A percentile compares a stretch with the other conserved stretches of the same genome.
phyloP scores from a whole-genome alignment of 1,140 invertebrate species.

The Limonius californicus region DNA sequence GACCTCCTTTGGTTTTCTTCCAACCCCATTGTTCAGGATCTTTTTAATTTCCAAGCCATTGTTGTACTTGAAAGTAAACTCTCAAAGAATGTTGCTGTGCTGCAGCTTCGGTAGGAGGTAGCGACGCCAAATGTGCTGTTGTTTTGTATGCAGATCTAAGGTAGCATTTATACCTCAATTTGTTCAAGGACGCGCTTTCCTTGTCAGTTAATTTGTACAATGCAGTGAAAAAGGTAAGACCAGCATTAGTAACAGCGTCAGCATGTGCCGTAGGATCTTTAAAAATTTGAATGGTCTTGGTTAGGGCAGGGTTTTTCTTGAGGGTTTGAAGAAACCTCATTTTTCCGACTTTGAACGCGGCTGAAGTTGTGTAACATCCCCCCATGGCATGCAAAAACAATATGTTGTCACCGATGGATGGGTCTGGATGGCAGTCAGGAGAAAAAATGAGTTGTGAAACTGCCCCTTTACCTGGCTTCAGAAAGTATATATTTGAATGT shows the following conservation, averaged over 20 bases:
- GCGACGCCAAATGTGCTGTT: background rate
- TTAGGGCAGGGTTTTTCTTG: background rate
- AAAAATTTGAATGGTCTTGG: background rate
- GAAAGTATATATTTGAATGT: slow-evolving; percentile 11
- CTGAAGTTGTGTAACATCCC: background rate
- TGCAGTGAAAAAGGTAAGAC: background rate
- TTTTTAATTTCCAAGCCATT: background rate
- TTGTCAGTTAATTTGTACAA: background rate
- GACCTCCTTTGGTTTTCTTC: slow-evolving; percentile 36
- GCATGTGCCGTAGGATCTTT: background rate
- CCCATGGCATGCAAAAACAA: slow-evolving; percentile 2
- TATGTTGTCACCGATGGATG: background rate
- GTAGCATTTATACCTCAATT: slow-evolving; percentile 5
- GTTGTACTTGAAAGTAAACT: background rate
- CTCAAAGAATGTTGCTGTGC: background rate
- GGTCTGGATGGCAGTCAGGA: background rate
- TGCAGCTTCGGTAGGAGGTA: background rate
- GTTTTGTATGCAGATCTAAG: slow-evolving; percentile 3
- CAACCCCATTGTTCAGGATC: slow-evolving; percentile 39
- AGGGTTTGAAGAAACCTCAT: background rate
- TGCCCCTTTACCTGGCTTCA: background rate
- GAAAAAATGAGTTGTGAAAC: background rate
- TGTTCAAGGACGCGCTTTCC: background rate
- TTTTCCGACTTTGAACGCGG: background rate
- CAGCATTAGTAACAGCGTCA: background rate